Conservation (phyloP, 2,113 vertebrate species). For the Heterocephalus glaber region DNA sequence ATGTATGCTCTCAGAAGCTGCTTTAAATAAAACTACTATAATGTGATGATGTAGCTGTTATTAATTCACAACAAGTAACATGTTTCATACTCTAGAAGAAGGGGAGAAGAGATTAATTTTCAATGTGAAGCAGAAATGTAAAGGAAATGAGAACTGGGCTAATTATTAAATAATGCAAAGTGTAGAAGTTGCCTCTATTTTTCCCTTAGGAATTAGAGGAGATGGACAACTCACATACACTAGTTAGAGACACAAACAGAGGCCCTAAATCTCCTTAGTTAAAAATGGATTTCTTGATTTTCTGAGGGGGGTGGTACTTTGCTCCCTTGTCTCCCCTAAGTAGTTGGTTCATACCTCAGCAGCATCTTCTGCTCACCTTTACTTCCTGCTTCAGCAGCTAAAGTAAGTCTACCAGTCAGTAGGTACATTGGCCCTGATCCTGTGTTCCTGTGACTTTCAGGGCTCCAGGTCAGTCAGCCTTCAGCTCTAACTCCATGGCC, state of each 20-base stretch:
- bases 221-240: neutral
- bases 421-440: neutral
- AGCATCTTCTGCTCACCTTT: accelerated
- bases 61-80: neutral
- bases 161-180: neutral
- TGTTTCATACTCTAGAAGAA: neutral
- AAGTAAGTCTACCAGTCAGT: neutral
- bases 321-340: neutral
- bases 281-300: neutral
- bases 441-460: accelerated
- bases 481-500: neutral
- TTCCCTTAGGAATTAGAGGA: neutral
- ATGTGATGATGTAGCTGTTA: neutral
- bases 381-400: no score
- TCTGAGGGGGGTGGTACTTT: no score
- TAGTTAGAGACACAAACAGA: neutral
- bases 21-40: neutral
- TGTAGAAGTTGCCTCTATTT: neutral
- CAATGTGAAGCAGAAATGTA: neutral
- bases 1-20: neutral
- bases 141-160: neutral
- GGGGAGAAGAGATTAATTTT: neutral
- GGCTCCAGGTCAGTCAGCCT: accelerated
- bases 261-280: neutral
- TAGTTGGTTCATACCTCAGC: no score